Base-by-base conservation (phyloP, 2,113 vertebrate species). In the Fulica atra region DNA sequence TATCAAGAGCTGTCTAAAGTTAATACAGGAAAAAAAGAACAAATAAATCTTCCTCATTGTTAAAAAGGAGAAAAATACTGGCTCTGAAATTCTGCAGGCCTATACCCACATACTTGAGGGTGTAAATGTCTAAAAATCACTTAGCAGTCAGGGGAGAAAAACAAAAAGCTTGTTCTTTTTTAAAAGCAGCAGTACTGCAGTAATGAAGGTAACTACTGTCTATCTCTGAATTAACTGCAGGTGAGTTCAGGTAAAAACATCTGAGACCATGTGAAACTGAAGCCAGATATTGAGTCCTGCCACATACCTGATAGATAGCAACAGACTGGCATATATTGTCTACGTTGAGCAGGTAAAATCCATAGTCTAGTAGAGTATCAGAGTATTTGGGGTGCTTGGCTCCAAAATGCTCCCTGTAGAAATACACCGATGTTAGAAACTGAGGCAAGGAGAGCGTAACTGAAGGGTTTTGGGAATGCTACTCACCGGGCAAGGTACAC, bases 301-400 rank as follows among this genome's bases (percentile, higher is more conserved):
- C 88, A 83, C 97, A 28, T 97, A 99, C 99, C 99, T 99, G 99
- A 97, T 99, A 99, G 98, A 99, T 99, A 76, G 99, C 99, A 94
- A 99, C 99, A 29, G 99, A 99, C 50, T 99, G 99, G 98, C 99
- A 99, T 94, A 99, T 99, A 96, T 99, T 99, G 98, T 99, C 99
- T 98, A 99, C 99, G 50, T 99, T 99, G 96, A 99, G 98, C 92
- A 99, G 97, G 97, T 99, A 99, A 98, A 99, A 99, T 68, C 99
- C 99, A 86, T 99, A 99, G 98, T 99, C 99, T 97, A 99, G 98
- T 83, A 99, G 98, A 3, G 99, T 99, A 96, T 99, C 99, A 0
- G 99, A 99, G 88, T 99, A 99, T 96, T 99, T 99, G 76, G 99
- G 99, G 97, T 99, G 99, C 96, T 99, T 99, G 96, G 99, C 98